Evolutionary conservation across 1,140 invertebrate genomes (phyloP).

Genomic region (Cydia strobilella): DNA sequence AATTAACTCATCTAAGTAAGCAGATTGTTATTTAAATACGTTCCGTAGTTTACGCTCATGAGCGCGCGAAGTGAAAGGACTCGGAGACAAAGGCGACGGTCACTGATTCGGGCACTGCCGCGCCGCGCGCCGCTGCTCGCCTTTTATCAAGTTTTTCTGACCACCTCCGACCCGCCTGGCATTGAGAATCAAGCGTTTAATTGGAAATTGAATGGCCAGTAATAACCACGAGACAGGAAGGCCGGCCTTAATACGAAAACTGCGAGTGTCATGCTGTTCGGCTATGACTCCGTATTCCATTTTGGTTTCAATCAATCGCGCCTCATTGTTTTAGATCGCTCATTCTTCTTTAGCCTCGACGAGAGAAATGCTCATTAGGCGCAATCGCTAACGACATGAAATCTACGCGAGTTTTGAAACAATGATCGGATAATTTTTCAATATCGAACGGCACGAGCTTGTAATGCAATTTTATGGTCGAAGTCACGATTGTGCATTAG

Average conservation of each 20-base stretch:
- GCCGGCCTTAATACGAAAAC: slow-evolving; percentile 71
- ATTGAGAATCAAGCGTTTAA: slow-evolving; percentile 78
- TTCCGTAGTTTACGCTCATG: slow-evolving; percentile 55
- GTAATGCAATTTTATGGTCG: slow-evolving; percentile 43
- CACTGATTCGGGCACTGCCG: slow-evolving; percentile 66
- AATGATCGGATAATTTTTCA: slow-evolving; percentile 48
- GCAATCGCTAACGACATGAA: slow-evolving; percentile 42
- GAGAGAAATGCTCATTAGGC: slow-evolving; percentile 42
- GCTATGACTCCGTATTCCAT: slow-evolving; percentile 36
- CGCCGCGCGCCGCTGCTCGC: slow-evolving; percentile 65
- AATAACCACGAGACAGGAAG: slow-evolving; percentile 68
- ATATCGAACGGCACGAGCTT: slow-evolving; percentile 46
- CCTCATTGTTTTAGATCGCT: slow-evolving; percentile 19
- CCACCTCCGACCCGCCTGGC: slow-evolving; percentile 72
- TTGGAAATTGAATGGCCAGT: slow-evolving; percentile 76
- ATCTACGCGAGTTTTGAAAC: slow-evolving; percentile 50
- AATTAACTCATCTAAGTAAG: slow-evolving; percentile 72
- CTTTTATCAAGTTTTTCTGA: slow-evolving; percentile 74
- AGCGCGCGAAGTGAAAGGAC: slow-evolving; percentile 74
- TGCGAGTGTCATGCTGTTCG: slow-evolving; percentile 54
- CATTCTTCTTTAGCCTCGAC: slow-evolving; percentile 34
- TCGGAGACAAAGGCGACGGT: slow-evolving; percentile 66
- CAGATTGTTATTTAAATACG: slow-evolving; percentile 57
- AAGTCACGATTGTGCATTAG: slow-evolving; percentile 42
- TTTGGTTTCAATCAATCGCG: slow-evolving; percentile 11